These are phyloP conservation scores for Cerastoderma edule DNA, from an alignment of 2,888 invertebrate genomes.

Conservation along the genomic window DNA sequence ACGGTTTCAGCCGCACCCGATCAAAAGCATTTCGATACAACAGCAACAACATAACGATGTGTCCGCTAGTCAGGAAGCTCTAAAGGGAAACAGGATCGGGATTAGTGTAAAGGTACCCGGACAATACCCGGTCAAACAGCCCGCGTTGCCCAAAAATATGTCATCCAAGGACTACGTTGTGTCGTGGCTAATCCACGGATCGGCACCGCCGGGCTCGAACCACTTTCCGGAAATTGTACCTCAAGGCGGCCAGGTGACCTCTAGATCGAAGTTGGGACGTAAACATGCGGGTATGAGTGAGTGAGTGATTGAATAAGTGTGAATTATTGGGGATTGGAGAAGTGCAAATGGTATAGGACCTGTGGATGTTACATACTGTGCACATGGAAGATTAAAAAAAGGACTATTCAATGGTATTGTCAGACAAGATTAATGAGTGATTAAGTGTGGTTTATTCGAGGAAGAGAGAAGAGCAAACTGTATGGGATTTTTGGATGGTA, in stretches of 20 bases:
- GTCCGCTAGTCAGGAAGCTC: conserved; percentile 33
- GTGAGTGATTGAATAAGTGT: too few relatives aligned
- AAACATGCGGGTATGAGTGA: conserved; percentile 55
- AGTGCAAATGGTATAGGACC: too few relatives aligned
- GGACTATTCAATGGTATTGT: too few relatives aligned
- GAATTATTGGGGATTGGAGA: too few relatives aligned
- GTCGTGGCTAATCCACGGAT: conserved; percentile 72
- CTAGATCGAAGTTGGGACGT: conserved; percentile 35
- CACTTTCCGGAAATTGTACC: conserved; percentile 69
- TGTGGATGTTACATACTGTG: too few relatives aligned
- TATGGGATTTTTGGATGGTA: too few relatives aligned
- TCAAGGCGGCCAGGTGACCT: too few relatives aligned
- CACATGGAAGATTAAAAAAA: too few relatives aligned
- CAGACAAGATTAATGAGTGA: too few relatives aligned
- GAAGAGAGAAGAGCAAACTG: too few relatives aligned
- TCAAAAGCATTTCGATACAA: conserved; percentile 45
- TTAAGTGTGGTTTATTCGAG: too few relatives aligned
- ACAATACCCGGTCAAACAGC: conserved; percentile 48
- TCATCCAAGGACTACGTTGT: conserved; percentile 69
- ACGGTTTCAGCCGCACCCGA: conserved; percentile 38
- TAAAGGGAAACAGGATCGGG: conserved; percentile 33
- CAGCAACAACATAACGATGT: too few relatives aligned
- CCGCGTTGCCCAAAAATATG: conserved; percentile 61
- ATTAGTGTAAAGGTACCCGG: conserved; percentile 53
- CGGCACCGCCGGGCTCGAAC: conserved; percentile 62